Conservation (phyloP, 2,888 invertebrate species). For the Eupithecia subfuscata region DNA sequence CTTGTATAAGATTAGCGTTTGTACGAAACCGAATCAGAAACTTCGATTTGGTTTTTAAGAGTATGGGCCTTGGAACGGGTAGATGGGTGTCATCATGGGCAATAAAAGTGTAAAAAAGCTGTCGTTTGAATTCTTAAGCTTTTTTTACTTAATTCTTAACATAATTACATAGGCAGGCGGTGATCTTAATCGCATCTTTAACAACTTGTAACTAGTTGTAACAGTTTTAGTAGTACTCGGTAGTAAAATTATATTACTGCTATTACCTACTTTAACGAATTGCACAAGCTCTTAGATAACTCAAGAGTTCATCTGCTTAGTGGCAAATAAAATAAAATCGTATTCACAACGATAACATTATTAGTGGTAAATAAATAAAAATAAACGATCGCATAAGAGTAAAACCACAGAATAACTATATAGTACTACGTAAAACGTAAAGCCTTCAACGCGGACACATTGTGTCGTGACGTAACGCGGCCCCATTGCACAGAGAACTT, state of each 20-base stretch:
- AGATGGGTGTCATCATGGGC: too few species aligned
- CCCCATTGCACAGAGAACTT: constrained; percentile 61
- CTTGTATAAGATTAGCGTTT: too few species aligned
- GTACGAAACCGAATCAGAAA: too few species aligned
- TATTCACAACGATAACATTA: constrained; percentile 14
- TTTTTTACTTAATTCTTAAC: neutral
- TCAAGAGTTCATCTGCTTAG: constrained; percentile 1
- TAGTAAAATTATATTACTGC: constrained; percentile 1
- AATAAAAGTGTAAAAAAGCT: too few species aligned
- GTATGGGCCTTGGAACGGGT: too few species aligned
- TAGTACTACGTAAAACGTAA: constrained; percentile 22
- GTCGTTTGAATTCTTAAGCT: neutral
- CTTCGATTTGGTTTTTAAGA: too few species aligned
- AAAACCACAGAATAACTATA: constrained; percentile 25
- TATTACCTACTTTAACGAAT: constrained; percentile 1
- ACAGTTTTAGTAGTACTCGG: neutral
- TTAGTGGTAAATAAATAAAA: constrained; percentile 18
- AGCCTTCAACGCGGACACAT: constrained; percentile 52
- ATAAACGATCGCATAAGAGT: constrained; percentile 29
- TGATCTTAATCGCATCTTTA: neutral
- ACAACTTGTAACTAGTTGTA: constrained; percentile 2
- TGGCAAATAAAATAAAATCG: neutral
- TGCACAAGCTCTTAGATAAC: constrained; percentile 13
- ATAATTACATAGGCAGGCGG: neutral
- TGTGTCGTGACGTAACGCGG: constrained; percentile 58